Percentiles rank a stretch among this genome's conserved stretches.
phyloP scores from a whole-genome alignment of 2,888 invertebrate species.

The Eudiplozoon nipponicum region DNA sequence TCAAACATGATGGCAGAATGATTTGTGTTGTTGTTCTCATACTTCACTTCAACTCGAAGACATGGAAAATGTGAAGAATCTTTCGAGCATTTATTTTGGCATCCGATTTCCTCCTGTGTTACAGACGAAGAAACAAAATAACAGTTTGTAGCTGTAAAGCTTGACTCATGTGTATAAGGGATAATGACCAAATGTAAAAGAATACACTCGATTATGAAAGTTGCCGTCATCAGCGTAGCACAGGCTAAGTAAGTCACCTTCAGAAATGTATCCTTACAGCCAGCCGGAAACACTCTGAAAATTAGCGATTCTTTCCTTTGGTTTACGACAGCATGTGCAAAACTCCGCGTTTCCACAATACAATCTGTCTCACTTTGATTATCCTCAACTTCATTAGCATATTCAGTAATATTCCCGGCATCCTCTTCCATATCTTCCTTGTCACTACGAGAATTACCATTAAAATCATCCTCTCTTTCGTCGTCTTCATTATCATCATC shows the following conservation, averaged over 20 bases:
- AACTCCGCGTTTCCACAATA: no score
- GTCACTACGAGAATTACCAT: no score
- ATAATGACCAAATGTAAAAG: neutral
- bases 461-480: no score
- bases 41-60: neutral
- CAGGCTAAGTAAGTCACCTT: neutral
- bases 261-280: neutral
- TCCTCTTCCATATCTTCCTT: no score
- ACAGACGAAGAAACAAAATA: neutral
- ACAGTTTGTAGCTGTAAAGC: neutral
- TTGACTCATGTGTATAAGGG: neutral
- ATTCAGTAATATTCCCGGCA: no score
- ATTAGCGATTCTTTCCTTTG: no score
- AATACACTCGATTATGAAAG: constrained; percentile 3
- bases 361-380: no score
- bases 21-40: neutral
- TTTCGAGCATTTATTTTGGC: constrained; percentile 2
- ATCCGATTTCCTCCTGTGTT: neutral
- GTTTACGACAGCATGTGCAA: no score
- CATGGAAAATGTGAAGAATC: neutral
- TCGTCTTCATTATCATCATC: no score
- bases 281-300: no score
- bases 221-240: neutral
- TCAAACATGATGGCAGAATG: neutral
- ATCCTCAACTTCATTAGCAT: no score